A percentile compares a stretch with the other conserved stretches of the same genome.
Evolutionary conservation across 2,888 invertebrate genomes (phyloP).

Genomic region (Folsomia manolachei): DNA sequence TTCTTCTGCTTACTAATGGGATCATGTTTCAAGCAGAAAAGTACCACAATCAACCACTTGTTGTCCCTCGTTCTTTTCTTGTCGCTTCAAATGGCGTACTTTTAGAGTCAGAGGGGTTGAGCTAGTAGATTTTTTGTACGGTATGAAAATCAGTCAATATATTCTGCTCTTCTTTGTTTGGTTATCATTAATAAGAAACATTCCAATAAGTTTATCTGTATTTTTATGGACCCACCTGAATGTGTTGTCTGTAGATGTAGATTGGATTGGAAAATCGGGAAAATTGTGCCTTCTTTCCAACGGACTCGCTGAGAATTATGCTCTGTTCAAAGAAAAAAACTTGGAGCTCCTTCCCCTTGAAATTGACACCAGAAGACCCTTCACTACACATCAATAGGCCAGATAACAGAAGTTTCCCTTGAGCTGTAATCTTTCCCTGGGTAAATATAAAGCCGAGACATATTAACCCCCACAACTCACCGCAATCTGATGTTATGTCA

Average conservation of each 20-base stretch:
- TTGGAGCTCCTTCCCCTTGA: conserved; percentile 77
- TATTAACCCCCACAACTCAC: background rate
- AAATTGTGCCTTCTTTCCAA: conserved; percentile 87
- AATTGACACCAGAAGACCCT: conserved; percentile 55
- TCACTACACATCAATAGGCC: conserved; percentile 74
- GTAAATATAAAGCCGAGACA: conserved; percentile 52
- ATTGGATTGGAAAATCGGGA: conserved; percentile 89
- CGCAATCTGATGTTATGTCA: conserved; percentile 6
- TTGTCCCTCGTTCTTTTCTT: no score
- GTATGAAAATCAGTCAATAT: conserved; percentile 42
- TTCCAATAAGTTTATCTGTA: no score
- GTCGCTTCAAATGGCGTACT: no score
- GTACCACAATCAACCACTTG: no score
- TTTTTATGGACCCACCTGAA: no score
- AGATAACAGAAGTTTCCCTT: conserved; percentile 89
- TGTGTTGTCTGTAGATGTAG: conserved; percentile 91
- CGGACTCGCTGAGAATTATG: conserved; percentile 91
- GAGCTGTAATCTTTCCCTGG: conserved; percentile 93
- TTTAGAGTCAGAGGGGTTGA: no score
- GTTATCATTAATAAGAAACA: background rate
- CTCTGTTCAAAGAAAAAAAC: conserved; percentile 98
- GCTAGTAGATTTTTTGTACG: background rate
- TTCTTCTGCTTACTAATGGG: no score
- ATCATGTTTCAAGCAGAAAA: no score
- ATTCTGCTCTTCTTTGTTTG: conserved; percentile 23